Evolutionary conservation across 2,888 invertebrate species (phyloP).

Genomic region (Onchidella celtica): DNA sequence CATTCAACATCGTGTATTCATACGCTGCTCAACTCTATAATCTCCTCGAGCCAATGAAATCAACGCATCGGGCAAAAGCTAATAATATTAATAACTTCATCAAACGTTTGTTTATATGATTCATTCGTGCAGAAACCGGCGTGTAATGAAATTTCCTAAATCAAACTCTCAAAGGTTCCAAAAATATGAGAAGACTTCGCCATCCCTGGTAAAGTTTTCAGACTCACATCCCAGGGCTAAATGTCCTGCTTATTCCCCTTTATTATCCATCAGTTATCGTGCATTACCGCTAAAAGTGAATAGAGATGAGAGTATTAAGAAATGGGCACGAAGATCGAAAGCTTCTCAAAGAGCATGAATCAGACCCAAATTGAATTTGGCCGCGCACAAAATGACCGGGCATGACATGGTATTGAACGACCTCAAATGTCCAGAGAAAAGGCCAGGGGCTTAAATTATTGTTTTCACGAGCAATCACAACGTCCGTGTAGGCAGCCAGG

Average conservation of each 20-base stretch:
- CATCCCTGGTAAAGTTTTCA: not conserved
- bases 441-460: slow-evolving; percentile 31
- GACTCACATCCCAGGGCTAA: slow-evolving; percentile 19
- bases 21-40: not conserved
- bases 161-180: slow-evolving; percentile 11
- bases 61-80: not conserved
- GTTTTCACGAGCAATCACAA: slow-evolving; percentile 40
- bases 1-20: not conserved
- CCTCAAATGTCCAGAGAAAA: slow-evolving; percentile 33
- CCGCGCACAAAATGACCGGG: slow-evolving; percentile 38
- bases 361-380: slow-evolving; percentile 47
- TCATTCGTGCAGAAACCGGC: slow-evolving; percentile 5
- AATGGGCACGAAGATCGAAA: not conserved
- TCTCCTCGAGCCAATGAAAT: not conserved
- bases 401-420: slow-evolving; percentile 27
- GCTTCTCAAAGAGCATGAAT: slow-evolving; percentile 43
- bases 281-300: slow-evolving; percentile 41
- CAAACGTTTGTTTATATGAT: slow-evolving; percentile 23
- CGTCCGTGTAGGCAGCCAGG: not conserved
- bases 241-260: not conserved
- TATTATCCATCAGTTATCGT: slow-evolving; percentile 34
- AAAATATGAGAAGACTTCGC: not conserved
- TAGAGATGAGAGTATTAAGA: slow-evolving; percentile 50
- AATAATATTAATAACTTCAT: not conserved
- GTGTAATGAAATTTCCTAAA: slow-evolving; percentile 23